Conservation (phyloP, 2,888 invertebrate species). For the Dicranocentrus wangi region DNA sequence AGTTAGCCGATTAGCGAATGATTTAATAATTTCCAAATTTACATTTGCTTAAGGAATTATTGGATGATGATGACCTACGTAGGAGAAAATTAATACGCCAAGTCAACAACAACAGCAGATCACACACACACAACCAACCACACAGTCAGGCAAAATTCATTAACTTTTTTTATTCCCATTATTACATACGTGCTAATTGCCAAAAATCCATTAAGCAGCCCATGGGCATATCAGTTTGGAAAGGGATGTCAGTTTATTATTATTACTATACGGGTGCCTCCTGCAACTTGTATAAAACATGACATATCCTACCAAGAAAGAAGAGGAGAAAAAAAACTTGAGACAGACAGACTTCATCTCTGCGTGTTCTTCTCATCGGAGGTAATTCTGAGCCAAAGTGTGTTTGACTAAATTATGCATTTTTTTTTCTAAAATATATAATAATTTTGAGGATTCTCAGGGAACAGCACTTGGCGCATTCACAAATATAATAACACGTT, state of each 20-base stretch:
- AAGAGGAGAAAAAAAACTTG: conserved; percentile 1
- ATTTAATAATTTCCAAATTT: conserved; percentile 9
- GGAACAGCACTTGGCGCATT: no score
- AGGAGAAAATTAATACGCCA: neutral
- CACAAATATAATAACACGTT: no score
- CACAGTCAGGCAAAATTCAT: conserved; percentile 46
- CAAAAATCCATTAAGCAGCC: conserved; percentile 63
- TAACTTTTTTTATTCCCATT: conserved; percentile 37
- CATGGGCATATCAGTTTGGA: conserved; percentile 57
- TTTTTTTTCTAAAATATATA: no score
- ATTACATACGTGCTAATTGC: conserved; percentile 65
- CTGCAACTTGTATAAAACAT: conserved; percentile 54
- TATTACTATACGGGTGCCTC: conserved; percentile 42
- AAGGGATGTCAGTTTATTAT: conserved; percentile 57
- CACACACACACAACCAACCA: conserved; percentile 39
- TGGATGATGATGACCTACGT: conserved; percentile 6
- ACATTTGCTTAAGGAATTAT: conserved; percentile 10
- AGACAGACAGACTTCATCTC: conserved; percentile 51
- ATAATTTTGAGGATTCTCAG: no score
- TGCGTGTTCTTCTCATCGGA: conserved; percentile 27
- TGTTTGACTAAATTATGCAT: no score
- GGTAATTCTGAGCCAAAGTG: conserved; percentile 12
- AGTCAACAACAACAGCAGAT: neutral
- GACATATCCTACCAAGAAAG: conserved; percentile 46
- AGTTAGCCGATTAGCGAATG: neutral